phyloP scores from a whole-genome alignment of 2,797 vertebrate genomes.

The Hybognathus amarus region DNA sequence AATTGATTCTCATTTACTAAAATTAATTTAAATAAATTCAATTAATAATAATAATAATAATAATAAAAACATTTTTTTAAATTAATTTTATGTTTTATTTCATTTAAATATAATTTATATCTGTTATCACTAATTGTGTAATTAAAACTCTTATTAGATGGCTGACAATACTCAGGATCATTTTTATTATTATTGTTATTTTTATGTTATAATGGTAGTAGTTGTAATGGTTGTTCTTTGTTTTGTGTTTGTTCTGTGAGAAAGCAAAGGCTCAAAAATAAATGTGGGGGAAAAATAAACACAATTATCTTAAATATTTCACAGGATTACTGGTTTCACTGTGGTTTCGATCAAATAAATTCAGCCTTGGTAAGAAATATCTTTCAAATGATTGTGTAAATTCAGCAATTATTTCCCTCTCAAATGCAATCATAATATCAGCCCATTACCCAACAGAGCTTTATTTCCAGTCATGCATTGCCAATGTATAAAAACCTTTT shows the following conservation, averaged over 20 bases:
- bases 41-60: too few species aligned
- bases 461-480: slow-evolving; percentile 1
- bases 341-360: neutral
- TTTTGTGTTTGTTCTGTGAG: neutral
- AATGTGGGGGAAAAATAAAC: neutral
- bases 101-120: neutral
- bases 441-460: neutral
- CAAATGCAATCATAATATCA: neutral
- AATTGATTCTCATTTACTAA: too few species aligned
- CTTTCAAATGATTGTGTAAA: neutral
- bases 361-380: neutral
- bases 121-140: neutral
- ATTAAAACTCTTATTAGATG: neutral
- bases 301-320: neutral
- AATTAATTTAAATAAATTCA: too few species aligned
- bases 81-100: too few species aligned
- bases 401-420: neutral
- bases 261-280: neutral
- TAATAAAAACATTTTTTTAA: too few species aligned
- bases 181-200: neutral
- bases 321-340: neutral
- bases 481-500: neutral
- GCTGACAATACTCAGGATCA: neutral
- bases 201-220: neutral
- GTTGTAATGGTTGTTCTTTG: neutral